phyloP scores from a whole-genome alignment of 2,797 vertebrate species.

The Dromococcyx pavoninus region DNA sequence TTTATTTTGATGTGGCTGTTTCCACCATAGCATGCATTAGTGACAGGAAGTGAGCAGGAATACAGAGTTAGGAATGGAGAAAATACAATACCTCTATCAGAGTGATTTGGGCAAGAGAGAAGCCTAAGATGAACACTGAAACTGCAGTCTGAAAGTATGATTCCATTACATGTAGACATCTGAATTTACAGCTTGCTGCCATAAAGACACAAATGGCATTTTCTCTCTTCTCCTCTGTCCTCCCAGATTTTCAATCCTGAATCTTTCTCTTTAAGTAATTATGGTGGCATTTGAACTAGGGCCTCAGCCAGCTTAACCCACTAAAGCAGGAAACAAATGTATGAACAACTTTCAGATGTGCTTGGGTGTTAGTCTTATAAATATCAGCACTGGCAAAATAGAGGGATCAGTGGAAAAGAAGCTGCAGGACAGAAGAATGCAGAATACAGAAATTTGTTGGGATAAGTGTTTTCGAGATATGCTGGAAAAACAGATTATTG shows the following conservation, averaged over 20 bases:
- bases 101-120: neutral
- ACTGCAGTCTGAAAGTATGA: neutral
- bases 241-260: neutral
- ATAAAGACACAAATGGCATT: fast-evolving
- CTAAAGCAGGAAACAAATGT: neutral
- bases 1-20: neutral
- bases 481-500: neutral
- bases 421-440: neutral
- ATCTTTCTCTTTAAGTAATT: neutral
- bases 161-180: neutral
- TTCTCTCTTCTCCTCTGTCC: neutral
- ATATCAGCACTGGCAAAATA: neutral
- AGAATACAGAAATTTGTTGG: neutral
- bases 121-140: neutral
- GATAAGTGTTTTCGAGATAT: neutral
- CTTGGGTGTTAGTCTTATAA: neutral
- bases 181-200: neutral
- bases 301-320: neutral
- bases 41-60: neutral
- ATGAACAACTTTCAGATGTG: neutral
- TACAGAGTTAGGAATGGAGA: neutral
- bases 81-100: neutral
- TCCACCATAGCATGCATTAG: neutral
- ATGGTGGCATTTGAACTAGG: neutral
- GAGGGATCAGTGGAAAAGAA: neutral